Percentiles rank a stretch among this genome's conserved stretches.
Evolutionary conservation across 2,113 vertebrate genomes (phyloP).

Genomic region (Ctenodactylus gundi): DNA sequence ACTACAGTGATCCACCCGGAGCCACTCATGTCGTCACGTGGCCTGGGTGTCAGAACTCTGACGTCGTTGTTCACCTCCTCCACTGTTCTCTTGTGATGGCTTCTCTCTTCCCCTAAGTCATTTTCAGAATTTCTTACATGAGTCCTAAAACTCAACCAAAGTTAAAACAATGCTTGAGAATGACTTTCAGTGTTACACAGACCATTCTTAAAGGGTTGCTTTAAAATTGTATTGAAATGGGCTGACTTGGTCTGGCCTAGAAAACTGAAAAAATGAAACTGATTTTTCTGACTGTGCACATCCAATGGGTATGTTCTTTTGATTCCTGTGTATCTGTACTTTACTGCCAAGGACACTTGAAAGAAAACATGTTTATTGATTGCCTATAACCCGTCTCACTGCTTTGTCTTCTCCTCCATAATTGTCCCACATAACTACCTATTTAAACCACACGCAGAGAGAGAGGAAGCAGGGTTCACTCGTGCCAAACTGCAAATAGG

Average conservation of each 20-base stretch:
- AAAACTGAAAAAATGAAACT: conserved; percentile 13
- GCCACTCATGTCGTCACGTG: background rate
- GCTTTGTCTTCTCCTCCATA: background rate
- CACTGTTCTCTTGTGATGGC: background rate
- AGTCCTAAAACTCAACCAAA: background rate
- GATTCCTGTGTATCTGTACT: background rate
- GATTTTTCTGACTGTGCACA: background rate
- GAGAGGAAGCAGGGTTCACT: background rate
- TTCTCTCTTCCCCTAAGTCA: background rate
- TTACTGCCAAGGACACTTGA: background rate
- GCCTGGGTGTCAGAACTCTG: background rate
- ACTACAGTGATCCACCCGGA: background rate
- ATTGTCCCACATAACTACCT: background rate
- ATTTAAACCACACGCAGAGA: background rate
- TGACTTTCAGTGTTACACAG: background rate
- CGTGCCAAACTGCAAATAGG: background rate
- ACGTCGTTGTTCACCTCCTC: background rate
- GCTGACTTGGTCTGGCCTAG: background rate
- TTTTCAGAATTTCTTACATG: background rate
- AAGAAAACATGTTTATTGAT: background rate
- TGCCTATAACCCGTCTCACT: background rate
- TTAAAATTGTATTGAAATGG: background rate
- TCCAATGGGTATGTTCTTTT: background rate
- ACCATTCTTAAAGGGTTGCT: background rate
- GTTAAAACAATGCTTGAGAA: background rate